Percentiles rank a stretch among this genome's conserved stretches.
phyloP scores from a whole-genome alignment of 2,888 invertebrate species.

The Agapetus fuscipes region DNA sequence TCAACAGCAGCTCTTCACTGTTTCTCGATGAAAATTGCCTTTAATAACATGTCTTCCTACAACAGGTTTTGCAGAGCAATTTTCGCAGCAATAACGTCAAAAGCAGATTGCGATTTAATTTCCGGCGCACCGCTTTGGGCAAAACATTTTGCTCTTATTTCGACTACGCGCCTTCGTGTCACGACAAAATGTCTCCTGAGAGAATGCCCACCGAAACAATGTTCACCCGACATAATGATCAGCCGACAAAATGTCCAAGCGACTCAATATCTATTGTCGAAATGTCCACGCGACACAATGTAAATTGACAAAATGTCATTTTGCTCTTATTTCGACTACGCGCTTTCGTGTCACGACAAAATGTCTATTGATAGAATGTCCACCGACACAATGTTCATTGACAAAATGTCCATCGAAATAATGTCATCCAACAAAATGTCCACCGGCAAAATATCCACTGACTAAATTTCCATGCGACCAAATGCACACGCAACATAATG shows the following conservation, averaged over 20 bases:
- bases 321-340: background rate
- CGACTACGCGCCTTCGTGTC: background rate
- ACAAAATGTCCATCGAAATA: too few species aligned
- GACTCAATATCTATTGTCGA: too few species aligned
- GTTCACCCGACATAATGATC: too few species aligned
- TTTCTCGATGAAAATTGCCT: background rate
- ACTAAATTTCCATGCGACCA: background rate
- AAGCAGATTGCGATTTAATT: slow-evolving; percentile 2
- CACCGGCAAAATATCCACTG: too few species aligned
- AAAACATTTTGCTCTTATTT: background rate
- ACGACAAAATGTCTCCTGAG: too few species aligned
- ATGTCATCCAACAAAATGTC: too few species aligned
- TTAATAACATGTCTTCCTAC: background rate
- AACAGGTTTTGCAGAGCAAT: slow-evolving; percentile 1
- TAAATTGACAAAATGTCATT: too few species aligned
- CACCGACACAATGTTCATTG: too few species aligned
- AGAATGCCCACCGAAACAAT: too few species aligned
- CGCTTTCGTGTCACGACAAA: background rate
- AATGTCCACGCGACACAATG: too few species aligned
- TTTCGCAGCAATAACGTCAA: background rate
- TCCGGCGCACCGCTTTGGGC: background rate
- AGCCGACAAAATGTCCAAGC: too few species aligned
- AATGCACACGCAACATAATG: background rate
- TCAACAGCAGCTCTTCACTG: background rate
- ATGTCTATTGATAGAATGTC: too few species aligned